Conservation (phyloP, 2,113 vertebrate species). For the Coracopsis vasa region DNA sequence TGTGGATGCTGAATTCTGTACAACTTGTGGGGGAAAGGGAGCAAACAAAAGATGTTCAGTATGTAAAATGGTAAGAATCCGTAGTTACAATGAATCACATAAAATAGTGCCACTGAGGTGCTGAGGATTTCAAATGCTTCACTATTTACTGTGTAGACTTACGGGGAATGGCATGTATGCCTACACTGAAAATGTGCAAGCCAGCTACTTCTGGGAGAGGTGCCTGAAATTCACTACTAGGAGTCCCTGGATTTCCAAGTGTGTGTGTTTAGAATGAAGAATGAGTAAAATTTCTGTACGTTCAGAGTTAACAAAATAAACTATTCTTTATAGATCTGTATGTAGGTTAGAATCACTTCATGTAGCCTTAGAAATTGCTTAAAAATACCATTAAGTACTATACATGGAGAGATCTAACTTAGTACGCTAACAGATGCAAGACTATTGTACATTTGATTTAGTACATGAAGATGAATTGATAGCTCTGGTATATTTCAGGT, state of each 20-base stretch:
- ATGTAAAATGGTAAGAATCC: conserved; percentile 91
- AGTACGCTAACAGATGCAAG: background rate
- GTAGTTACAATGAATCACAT: background rate
- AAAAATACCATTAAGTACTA: background rate
- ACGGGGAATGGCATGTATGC: background rate
- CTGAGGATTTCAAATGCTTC: background rate
- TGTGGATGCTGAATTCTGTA: conserved; percentile 95
- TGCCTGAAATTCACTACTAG: background rate
- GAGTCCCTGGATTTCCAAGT: background rate
- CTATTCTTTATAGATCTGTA: background rate
- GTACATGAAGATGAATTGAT: background rate
- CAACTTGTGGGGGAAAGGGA: conserved; percentile 93
- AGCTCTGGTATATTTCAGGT: conserved; percentile 76
- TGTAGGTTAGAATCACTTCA: background rate
- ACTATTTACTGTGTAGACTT: background rate
- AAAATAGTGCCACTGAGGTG: background rate
- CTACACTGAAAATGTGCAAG: background rate
- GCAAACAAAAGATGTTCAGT: conserved; percentile 94
- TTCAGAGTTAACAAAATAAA: background rate
- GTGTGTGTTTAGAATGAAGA: background rate
- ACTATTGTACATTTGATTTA: background rate
- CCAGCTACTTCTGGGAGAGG: background rate
- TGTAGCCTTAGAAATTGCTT: background rate
- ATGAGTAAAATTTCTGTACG: background rate
- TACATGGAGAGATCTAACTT: background rate